These are phyloP conservation scores for Talpa occidentalis DNA, from an alignment of 2,113 vertebrate genomes.

Conservation along the genomic window DNA sequence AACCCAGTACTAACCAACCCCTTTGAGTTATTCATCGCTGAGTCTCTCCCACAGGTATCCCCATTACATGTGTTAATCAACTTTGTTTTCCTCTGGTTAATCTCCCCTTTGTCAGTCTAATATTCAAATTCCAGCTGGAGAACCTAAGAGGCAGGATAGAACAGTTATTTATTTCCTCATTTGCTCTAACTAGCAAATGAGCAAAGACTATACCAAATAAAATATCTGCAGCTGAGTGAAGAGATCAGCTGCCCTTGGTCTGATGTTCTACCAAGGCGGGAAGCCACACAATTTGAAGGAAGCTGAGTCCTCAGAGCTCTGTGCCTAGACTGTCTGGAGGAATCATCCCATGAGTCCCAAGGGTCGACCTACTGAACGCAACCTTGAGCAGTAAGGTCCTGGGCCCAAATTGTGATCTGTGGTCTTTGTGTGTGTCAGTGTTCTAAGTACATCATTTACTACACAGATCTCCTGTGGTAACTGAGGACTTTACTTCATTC, in stretches of 20 bases:
- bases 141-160: too few relatives aligned
- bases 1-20: not conserved
- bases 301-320: not conserved
- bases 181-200: not conserved
- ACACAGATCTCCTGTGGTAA: not conserved
- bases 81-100: not conserved
- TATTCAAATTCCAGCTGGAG: not conserved
- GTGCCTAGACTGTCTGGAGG: not conserved
- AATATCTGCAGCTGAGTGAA: not conserved
- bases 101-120: not conserved
- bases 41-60: not conserved
- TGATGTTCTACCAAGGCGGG: too few relatives aligned
- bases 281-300: not conserved
- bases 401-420: not conserved
- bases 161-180: not conserved
- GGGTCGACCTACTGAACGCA: not conserved
- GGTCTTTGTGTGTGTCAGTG: too few relatives aligned
- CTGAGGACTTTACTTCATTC: not conserved
- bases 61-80: not conserved
- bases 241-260: not conserved
- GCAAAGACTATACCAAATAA: not conserved
- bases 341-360: fast-evolving
- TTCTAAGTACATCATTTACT: not conserved
- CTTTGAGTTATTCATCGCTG: not conserved
- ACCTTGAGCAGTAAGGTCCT: not conserved